Percentiles rank a stretch among this genome's conserved stretches.
These are phyloP conservation scores for Lomographa bimaculata DNA, from an alignment of 2,888 invertebrate genomes.

Conservation along the genomic window DNA sequence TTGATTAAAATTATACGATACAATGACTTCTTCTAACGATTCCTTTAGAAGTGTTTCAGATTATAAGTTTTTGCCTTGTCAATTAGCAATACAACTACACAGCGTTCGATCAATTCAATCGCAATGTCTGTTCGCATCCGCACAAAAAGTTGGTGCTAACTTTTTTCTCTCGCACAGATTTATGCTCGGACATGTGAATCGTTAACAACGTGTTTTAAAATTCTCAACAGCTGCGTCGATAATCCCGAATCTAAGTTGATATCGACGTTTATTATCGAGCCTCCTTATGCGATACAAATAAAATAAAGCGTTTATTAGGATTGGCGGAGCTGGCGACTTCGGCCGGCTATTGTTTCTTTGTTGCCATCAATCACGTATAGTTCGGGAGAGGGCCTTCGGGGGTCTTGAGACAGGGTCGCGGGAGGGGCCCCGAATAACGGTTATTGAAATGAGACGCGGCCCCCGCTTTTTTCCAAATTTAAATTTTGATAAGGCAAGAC, in stretches of 20 bases:
- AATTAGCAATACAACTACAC: constrained; percentile 32
- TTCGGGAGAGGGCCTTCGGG: constrained; percentile 48
- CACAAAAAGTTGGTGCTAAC: constrained; percentile 33
- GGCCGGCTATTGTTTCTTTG: constrained; percentile 78
- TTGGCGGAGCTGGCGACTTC: constrained; percentile 67
- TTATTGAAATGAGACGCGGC: constrained; percentile 82
- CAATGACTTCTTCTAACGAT: constrained; percentile 12
- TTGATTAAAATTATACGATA: constrained; percentile 18
- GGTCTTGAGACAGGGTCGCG: constrained; percentile 38
- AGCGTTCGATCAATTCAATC: constrained; percentile 30
- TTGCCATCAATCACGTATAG: constrained; percentile 79
- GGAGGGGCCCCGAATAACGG: constrained; percentile 71
- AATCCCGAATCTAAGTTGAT: constrained; percentile 71
- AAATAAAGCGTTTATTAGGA: constrained; percentile 82
- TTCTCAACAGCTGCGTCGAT: constrained; percentile 61
- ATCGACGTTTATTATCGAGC: constrained; percentile 72
- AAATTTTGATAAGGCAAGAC: constrained; percentile 83
- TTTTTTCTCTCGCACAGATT: constrained; percentile 34
- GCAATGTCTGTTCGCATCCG: constrained; percentile 25
- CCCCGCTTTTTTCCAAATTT: constrained; percentile 82
- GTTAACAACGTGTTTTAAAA: constrained; percentile 51
- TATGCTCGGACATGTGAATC: constrained; percentile 41
- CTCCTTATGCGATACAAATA: constrained; percentile 77
- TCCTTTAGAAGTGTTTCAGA: constrained; percentile 17
- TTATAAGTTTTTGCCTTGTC: constrained; percentile 23